Percentiles rank a stretch among this genome's conserved stretches.
Conservation (phyloP, 2,113 vertebrate species). For the Rynchops niger region DNA sequence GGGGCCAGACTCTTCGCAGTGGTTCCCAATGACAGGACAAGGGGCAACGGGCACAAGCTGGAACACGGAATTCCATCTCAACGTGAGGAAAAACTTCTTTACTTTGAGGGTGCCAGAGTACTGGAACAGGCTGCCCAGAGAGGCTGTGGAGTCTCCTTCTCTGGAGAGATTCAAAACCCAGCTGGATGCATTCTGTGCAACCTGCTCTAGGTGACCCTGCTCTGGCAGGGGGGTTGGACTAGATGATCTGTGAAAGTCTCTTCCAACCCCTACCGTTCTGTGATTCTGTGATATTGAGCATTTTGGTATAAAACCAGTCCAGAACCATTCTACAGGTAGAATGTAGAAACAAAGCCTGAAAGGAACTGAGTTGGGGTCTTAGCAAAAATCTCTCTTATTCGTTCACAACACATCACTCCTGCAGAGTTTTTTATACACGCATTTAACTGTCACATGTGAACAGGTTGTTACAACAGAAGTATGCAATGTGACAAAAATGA, state of each 20-base stretch:
- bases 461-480: background rate
- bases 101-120: background rate
- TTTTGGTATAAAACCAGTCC: background rate
- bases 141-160: background rate
- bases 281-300: background rate
- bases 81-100: background rate
- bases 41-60: background rate
- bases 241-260: background rate
- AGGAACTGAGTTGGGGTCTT: background rate
- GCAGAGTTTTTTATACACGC: background rate
- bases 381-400: background rate
- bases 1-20: background rate
- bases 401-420: background rate
- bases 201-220: background rate
- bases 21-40: background rate
- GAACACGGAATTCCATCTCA: background rate
- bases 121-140: background rate
- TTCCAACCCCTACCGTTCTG: background rate
- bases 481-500: background rate
- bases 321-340: background rate
- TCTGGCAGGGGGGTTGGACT: background rate
- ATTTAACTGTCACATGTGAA: background rate
- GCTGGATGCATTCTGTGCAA: background rate
- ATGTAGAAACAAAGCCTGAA: background rate
- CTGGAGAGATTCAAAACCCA: background rate